Percentiles rank a stretch among this genome's conserved stretches.
Conservation (phyloP, 64 coral and sea anemone species). For the Astreopora myriophthalma region DNA sequence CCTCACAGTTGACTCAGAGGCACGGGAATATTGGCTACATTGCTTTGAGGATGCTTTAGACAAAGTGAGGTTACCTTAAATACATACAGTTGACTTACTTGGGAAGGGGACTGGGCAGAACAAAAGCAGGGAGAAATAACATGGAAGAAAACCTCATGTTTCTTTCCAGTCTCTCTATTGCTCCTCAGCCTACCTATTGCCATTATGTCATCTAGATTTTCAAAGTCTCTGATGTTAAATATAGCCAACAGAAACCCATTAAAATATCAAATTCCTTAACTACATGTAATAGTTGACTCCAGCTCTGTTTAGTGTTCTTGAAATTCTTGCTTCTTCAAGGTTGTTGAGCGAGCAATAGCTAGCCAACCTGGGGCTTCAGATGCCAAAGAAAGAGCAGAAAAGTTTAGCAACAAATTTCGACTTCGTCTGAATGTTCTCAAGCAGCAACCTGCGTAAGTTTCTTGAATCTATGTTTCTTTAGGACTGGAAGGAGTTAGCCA, state of each 20-base stretch:
- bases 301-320: neutral
- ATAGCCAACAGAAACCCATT: no score
- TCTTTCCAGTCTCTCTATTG: neutral
- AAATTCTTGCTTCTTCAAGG: slow-evolving; percentile 2
- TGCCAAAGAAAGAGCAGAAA: slow-evolving; percentile 85
- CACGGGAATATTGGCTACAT: slow-evolving; percentile 84
- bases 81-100: neutral
- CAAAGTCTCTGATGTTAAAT: no score
- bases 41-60: slow-evolving; percentile 91
- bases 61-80: no score
- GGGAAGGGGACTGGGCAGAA: no score
- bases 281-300: neutral
- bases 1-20: slow-evolving; percentile 76
- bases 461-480: neutral
- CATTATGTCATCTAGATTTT: no score
- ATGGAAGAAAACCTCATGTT: neutral
- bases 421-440: slow-evolving; percentile 70
- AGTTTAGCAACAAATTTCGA: slow-evolving; percentile 88
- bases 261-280: no score
- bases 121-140: no score
- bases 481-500: no score
- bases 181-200: no score
- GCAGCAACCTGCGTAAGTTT: slow-evolving; percentile 82
- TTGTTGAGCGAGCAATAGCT: slow-evolving; percentile 75
- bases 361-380: slow-evolving; percentile 74